phyloP scores from a whole-genome alignment of 2,113 vertebrate species.

The Piprites chloris region DNA sequence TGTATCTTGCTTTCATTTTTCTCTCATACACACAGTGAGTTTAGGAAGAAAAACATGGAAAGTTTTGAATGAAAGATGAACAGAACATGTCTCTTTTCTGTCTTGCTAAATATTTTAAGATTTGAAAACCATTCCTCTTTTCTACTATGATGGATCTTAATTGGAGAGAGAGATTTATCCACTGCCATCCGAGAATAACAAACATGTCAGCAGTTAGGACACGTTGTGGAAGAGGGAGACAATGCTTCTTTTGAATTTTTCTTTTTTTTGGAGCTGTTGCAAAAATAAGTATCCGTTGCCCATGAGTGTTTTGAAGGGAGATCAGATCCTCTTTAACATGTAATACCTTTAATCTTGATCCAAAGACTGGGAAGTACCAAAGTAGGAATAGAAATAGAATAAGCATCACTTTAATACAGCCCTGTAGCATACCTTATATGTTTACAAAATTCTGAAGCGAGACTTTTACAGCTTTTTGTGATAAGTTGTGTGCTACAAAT shows the following conservation, averaged over 20 bases:
- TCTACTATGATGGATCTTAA: background rate
- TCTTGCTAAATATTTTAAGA: background rate
- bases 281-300: background rate
- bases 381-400: background rate
- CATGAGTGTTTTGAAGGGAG: background rate
- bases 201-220: background rate
- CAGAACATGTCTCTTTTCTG: background rate
- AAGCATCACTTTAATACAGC: background rate
- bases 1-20: background rate
- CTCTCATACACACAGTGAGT: background rate
- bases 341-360: background rate
- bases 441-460: background rate
- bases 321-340: background rate
- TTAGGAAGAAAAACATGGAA: background rate
- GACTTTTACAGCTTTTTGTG: background rate
- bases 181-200: background rate
- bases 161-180: background rate
- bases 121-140: background rate
- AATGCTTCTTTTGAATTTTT: background rate
- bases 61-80: background rate
- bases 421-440: background rate
- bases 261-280: background rate
- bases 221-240: background rate
- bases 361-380: background rate
- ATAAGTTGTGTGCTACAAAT: background rate